Conservation (phyloP, 2,888 invertebrate genomes). For the Stomorhina lunata region DNA sequence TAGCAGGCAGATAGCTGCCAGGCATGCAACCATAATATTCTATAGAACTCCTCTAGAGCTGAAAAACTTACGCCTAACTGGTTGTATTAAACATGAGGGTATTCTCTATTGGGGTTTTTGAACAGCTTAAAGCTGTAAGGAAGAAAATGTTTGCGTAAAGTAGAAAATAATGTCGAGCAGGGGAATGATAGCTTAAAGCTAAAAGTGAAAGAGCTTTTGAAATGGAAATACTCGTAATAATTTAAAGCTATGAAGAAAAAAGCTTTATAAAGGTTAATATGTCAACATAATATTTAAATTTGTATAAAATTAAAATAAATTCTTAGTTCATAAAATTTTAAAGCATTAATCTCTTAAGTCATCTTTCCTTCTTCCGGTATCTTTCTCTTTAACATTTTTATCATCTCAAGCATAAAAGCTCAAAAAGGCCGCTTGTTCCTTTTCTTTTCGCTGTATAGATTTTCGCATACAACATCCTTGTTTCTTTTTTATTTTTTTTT, state of each 20-base stretch:
- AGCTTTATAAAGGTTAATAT: background rate
- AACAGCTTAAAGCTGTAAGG: constrained; percentile 28
- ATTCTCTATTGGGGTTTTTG: constrained; percentile 60
- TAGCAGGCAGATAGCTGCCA: constrained; percentile 64
- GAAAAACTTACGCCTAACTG: no score
- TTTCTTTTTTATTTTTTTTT: constrained; percentile 17
- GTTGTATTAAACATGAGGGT: constrained; percentile 30
- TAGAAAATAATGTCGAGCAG: constrained; percentile 46
- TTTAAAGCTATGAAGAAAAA: background rate
- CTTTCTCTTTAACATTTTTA: constrained; percentile 48
- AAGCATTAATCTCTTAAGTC: no score
- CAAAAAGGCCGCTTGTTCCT: constrained; percentile 59
- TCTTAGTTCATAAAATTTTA: background rate
- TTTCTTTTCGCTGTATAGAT: constrained; percentile 5
- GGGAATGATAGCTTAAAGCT: constrained; percentile 38
- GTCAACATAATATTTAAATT: background rate
- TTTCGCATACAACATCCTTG: constrained; percentile 22
- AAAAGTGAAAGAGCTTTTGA: background rate
- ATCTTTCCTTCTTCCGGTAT: background rate
- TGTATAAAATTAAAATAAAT: background rate
- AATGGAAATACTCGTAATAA: no score
- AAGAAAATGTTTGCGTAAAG: constrained; percentile 59
- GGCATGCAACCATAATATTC: constrained; percentile 60
- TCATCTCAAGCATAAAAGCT: constrained; percentile 61
- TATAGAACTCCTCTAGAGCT: constrained; percentile 22